A percentile compares a stretch with the other conserved stretches of the same genome.
phyloP scores from a whole-genome alignment of 2,888 invertebrate genomes.

The Ecliptopera silaceata region DNA sequence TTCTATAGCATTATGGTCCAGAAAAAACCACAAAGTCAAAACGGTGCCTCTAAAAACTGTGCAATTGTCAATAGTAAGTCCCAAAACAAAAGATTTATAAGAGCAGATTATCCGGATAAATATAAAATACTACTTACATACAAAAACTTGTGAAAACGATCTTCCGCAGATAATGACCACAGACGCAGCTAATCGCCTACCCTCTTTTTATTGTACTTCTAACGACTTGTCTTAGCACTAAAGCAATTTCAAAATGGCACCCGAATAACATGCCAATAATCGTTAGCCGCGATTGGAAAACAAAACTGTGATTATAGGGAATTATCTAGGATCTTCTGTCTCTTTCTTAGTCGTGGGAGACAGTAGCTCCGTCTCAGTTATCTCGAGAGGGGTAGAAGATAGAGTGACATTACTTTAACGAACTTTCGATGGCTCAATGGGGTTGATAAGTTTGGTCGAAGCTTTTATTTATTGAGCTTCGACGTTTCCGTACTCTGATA shows the following conservation, averaged over 20 bases:
- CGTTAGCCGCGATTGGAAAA: conserved; percentile 86
- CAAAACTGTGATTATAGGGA: conserved; percentile 86
- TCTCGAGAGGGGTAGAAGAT: conserved; percentile 68
- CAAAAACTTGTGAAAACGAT: conserved; percentile 23
- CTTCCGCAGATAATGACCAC: conserved; percentile 44
- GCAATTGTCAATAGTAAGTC: no score
- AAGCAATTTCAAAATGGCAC: conserved; percentile 80
- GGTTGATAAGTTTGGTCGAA: conserved; percentile 27
- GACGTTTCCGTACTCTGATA: background rate
- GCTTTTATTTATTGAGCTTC: conserved; percentile 27
- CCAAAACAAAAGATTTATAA: no score
- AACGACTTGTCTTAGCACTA: conserved; percentile 79
- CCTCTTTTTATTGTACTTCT: conserved; percentile 75
- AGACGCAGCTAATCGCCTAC: conserved; percentile 56
- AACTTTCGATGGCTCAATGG: conserved; percentile 72
- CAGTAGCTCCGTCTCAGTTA: conserved; percentile 57
- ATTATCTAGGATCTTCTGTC: conserved; percentile 66
- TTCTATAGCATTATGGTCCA: no score
- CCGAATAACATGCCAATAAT: conserved; percentile 86
- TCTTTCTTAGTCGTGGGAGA: conserved; percentile 47
- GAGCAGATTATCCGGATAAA: no score
- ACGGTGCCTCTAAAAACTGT: no score
- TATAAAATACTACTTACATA: conserved; percentile 4
- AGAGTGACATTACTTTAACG: conserved; percentile 81
- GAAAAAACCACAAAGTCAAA: no score